phyloP scores from a whole-genome alignment of 2,888 invertebrate genomes.

The Agrypnus murinus region DNA sequence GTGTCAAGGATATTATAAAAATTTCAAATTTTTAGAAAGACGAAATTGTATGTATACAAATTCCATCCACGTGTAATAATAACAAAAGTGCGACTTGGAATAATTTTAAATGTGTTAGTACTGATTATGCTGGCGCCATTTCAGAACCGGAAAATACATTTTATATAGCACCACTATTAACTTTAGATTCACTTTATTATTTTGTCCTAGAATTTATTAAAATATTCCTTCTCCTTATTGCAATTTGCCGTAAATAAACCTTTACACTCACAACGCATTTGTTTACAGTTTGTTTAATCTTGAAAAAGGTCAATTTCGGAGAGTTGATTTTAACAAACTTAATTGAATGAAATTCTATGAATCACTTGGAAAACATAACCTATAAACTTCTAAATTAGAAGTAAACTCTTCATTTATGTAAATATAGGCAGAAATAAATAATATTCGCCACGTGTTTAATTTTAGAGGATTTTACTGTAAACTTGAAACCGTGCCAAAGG shows the following conservation, averaged over 20 bases:
- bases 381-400: background rate
- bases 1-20: constrained; percentile 2
- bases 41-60: no score
- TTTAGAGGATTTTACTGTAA: constrained; percentile 16
- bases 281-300: no score
- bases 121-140: constrained; percentile 11
- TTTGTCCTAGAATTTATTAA: constrained; percentile 10
- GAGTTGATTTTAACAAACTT: background rate
- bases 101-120: background rate
- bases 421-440: background rate
- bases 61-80: no score
- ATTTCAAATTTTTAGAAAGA: background rate
- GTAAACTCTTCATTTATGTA: background rate
- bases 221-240: background rate
- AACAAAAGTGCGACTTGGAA: constrained; percentile 11
- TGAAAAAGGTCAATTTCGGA: background rate
- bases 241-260: no score
- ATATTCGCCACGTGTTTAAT: constrained; percentile 30
- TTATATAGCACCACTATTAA: constrained; percentile 8
- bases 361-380: background rate
- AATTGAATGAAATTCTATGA: background rate
- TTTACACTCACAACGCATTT: no score
- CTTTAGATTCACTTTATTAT: constrained; percentile 2
- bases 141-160: background rate
- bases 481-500: constrained; percentile 27